Evolutionary conservation across 2,797 vertebrate genomes (phyloP).

Genomic region (Coluber constrictor): DNA sequence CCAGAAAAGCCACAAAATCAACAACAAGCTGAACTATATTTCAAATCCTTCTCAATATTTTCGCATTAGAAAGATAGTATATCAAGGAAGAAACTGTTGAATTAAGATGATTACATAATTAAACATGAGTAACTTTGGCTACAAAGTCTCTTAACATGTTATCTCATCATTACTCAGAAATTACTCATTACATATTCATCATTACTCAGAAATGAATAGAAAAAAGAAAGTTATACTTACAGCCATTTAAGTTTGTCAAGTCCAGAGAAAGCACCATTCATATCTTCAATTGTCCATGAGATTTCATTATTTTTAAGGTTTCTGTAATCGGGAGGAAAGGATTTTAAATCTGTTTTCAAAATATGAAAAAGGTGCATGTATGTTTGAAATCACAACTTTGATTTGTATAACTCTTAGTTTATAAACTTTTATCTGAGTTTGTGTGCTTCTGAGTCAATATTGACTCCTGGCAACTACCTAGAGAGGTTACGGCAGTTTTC

Average conservation of each 20-base stretch:
- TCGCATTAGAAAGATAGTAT: background rate
- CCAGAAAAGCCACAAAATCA: background rate
- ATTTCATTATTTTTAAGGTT: conserved; percentile 96
- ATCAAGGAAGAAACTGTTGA: background rate
- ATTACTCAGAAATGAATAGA: background rate
- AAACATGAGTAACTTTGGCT: background rate
- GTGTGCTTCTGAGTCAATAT: background rate
- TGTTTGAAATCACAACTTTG: background rate
- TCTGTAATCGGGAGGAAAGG: conserved; percentile 61
- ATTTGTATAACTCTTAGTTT: background rate
- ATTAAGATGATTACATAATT: background rate
- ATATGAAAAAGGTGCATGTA: background rate
- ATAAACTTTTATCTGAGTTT: background rate
- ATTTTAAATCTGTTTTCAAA: background rate
- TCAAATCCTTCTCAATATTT: background rate
- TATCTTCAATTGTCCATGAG: conserved; percentile 99
- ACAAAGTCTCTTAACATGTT: background rate
- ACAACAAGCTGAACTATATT: background rate
- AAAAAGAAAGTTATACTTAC: conserved; percentile 74
- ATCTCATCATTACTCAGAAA: background rate
- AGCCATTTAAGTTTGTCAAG: conserved; percentile 85
- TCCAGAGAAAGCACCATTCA: conserved; percentile 95
- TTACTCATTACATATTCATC: too few species aligned
- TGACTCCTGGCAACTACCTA: background rate
- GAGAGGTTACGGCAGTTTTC: background rate